These are phyloP conservation scores for Styela plicata DNA, from an alignment of 23 tunicate genomes.

Conservation along the genomic window DNA sequence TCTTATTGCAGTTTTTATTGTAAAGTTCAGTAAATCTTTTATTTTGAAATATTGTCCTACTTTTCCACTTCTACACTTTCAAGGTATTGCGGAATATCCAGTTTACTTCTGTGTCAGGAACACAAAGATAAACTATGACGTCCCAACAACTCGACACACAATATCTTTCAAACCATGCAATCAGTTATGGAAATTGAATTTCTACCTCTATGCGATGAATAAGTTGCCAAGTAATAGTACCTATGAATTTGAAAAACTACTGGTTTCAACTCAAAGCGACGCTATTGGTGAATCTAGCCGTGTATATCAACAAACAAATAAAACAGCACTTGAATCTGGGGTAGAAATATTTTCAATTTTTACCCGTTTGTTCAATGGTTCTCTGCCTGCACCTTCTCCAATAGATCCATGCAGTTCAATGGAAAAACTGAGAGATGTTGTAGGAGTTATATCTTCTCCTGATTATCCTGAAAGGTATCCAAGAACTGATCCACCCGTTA, in stretches of 20 bases:
- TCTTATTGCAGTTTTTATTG: too few species aligned
- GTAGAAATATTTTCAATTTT: not conserved
- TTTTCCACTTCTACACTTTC: too few species aligned
- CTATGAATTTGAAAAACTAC: not conserved
- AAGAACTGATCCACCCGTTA: not conserved
- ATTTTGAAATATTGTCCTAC: too few species aligned
- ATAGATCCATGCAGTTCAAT: slow-evolving; percentile 8
- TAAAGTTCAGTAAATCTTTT: too few species aligned
- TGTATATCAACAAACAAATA: not conserved
- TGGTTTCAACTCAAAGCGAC: not conserved
- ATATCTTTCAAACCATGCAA: slow-evolving; percentile 24
- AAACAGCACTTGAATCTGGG: not conserved
- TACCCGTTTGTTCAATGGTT: not conserved
- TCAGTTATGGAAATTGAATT: slow-evolving; percentile 22
- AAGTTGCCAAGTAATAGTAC: not conserved
- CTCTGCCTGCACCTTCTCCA: not conserved
- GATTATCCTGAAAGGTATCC: not conserved
- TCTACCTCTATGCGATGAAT: slow-evolving; percentile 32
- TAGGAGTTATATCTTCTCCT: slow-evolving; percentile 6
- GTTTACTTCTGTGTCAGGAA: slow-evolving; percentile 34
- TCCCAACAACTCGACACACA: not conserved
- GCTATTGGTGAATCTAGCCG: not conserved
- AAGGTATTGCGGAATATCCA: slow-evolving; percentile 8
- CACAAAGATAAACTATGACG: too few species aligned
- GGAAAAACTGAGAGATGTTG: not conserved